Evolutionary conservation across 2,888 invertebrate genomes (phyloP).

Genomic region (Hirtodrosophila duncani): DNA sequence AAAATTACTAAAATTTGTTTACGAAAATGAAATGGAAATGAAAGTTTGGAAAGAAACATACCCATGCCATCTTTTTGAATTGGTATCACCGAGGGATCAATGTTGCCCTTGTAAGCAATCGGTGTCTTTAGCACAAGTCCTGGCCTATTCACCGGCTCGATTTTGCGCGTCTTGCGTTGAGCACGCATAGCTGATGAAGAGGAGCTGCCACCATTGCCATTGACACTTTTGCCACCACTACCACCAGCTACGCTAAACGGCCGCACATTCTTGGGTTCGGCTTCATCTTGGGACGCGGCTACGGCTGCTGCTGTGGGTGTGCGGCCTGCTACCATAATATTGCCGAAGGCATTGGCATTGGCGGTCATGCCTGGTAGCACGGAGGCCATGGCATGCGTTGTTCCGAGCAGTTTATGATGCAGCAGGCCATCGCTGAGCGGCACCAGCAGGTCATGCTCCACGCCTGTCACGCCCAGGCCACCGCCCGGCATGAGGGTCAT

Average conservation of each 20-base stretch:
- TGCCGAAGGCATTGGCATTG: constrained; percentile 43
- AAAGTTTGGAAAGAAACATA: constrained; percentile 78
- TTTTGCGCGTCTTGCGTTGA: constrained; percentile 80
- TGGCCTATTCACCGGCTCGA: constrained; percentile 86
- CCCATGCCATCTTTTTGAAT: constrained; percentile 94
- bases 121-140: constrained; percentile 87
- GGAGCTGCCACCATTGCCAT: constrained; percentile 13
- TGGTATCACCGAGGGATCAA: constrained; percentile 91
- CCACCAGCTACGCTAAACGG: constrained; percentile 38
- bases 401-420: constrained; percentile 64
- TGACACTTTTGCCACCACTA: constrained; percentile 35
- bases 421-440: constrained; percentile 62
- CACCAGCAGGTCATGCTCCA: constrained; percentile 64
- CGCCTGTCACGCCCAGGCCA: constrained; percentile 23
- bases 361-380: constrained; percentile 13
- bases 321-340: constrained; percentile 40
- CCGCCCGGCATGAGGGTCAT: constrained; percentile 48
- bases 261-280: constrained; percentile 20
- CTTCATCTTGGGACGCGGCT: no score
- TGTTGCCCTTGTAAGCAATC: constrained; percentile 87
- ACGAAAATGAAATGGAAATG: constrained; percentile 15
- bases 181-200: constrained; percentile 54
- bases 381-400: constrained; percentile 41
- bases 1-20: constrained; percentile 5
- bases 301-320: no score